Conservation (phyloP, 2,113 vertebrate species). For the Lepus americanus region DNA sequence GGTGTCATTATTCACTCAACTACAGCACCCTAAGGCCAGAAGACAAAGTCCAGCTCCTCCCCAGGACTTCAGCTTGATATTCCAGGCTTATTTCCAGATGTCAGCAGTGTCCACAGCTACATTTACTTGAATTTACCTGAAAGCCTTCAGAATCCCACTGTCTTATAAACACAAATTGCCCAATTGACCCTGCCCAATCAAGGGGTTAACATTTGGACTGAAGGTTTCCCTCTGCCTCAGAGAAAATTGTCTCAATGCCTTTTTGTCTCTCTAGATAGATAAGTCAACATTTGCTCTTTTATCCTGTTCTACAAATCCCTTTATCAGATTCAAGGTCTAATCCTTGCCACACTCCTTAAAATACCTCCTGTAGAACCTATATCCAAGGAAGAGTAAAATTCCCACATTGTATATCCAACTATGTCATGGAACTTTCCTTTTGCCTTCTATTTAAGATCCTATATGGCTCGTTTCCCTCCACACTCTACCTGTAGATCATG, state of each 20-base stretch:
- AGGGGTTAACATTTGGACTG: neutral
- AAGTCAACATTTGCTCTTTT: neutral
- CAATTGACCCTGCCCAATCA: neutral
- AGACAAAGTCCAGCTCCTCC: neutral
- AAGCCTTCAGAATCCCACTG: neutral
- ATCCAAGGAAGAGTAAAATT: neutral
- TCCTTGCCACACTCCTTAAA: neutral
- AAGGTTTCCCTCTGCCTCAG: neutral
- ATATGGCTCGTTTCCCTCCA: too few relatives aligned
- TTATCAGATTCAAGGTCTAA: neutral
- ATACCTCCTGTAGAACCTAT: neutral
- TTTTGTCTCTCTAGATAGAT: neutral
- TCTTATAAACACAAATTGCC: fast-evolving
- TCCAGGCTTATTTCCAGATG: neutral
- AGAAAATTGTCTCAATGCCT: neutral
- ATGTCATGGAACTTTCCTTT: neutral
- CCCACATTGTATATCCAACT: neutral
- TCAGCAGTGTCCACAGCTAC: neutral
- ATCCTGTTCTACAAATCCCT: neutral
- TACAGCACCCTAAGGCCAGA: neutral
- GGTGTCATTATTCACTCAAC: neutral
- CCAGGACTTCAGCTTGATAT: neutral
- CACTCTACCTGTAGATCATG: neutral
- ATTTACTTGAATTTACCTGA: too few relatives aligned
- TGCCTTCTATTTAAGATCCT: neutral